Conservation (phyloP, 92 coral and sea anemone genomes). For the Montipora capitata region DNA sequence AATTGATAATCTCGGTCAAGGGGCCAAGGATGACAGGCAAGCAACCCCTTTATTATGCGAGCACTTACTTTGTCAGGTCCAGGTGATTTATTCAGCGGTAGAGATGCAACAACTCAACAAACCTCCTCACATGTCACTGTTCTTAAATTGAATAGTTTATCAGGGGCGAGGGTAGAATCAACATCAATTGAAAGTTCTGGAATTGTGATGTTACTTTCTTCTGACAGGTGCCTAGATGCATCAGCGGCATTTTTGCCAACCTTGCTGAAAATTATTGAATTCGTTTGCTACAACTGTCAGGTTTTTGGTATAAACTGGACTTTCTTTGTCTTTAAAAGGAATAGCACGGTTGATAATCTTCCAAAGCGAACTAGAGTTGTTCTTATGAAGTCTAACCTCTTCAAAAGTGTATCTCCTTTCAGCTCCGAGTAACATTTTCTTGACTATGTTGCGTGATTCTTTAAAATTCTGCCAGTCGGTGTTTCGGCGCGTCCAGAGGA, state of each 20-base stretch:
- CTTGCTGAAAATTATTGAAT: slow-evolving; percentile 21
- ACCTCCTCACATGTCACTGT: slow-evolving; percentile 46
- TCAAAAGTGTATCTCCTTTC: slow-evolving; percentile 59
- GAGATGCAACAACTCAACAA: slow-evolving; percentile 32
- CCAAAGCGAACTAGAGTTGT: slow-evolving; percentile 59
- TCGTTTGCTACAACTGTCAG: slow-evolving; percentile 28
- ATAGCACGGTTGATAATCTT: slow-evolving; percentile 5
- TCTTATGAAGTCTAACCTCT: slow-evolving; percentile 59
- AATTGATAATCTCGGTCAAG: slow-evolving; percentile 46
- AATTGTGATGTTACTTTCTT: slow-evolving; percentile 47
- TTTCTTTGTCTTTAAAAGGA: slow-evolving; percentile 43
- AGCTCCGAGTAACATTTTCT: slow-evolving; percentile 57
- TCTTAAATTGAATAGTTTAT: slow-evolving; percentile 44
- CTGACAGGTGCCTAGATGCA: slow-evolving; percentile 5
- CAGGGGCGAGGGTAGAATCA: neutral
- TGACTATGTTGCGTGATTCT: slow-evolving; percentile 53
- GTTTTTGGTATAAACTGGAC: slow-evolving; percentile 27
- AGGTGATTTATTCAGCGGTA: slow-evolving; percentile 46
- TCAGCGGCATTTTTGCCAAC: slow-evolving; percentile 34
- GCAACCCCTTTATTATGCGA: slow-evolving; percentile 36
- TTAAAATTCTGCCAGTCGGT: slow-evolving; percentile 41
- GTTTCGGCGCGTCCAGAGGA: slow-evolving; percentile 46
- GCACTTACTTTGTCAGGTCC: slow-evolving; percentile 41
- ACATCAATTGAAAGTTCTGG: slow-evolving; percentile 8
- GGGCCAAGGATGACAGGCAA: slow-evolving; percentile 63